phyloP scores from a whole-genome alignment of 2,113 vertebrate genomes.

The Corythaeola cristata region DNA sequence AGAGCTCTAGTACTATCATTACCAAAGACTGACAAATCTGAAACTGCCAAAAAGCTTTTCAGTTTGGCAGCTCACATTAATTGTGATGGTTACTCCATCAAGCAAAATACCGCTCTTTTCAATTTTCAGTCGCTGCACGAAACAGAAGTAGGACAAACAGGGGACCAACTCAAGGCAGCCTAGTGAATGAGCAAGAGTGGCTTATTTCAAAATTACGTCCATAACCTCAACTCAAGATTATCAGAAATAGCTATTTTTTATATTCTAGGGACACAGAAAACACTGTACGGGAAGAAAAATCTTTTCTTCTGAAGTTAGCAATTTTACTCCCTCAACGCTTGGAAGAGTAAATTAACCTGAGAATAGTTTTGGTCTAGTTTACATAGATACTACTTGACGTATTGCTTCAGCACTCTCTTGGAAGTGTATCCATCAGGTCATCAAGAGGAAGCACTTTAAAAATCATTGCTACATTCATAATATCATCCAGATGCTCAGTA shows the following conservation, averaged over 20 bases:
- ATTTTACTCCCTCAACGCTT: not conserved
- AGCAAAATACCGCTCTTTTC: not conserved
- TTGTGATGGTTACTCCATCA: not conserved
- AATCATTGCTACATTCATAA: not conserved
- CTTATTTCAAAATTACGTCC: not conserved
- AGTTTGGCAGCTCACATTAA: not conserved
- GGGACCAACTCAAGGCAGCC: not conserved
- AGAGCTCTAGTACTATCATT: not conserved
- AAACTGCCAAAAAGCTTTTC: not conserved
- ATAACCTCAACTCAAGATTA: not conserved
- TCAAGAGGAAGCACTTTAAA: not conserved
- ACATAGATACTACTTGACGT: not conserved
- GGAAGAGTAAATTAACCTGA: not conserved
- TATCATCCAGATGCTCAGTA: not conserved
- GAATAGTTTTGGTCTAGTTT: not conserved
- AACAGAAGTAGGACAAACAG: not conserved
- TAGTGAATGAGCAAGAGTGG: not conserved
- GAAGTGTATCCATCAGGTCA: not conserved
- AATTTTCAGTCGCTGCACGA: not conserved
- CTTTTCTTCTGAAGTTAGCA: not conserved
- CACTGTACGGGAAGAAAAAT: not conserved
- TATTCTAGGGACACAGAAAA: not conserved
- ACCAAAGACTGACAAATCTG: not conserved
- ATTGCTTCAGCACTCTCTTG: not conserved
- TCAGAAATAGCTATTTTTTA: not conserved